Base-by-base conservation (phyloP, 2,113 vertebrate species). In the Anoplopoma fimbria region DNA sequence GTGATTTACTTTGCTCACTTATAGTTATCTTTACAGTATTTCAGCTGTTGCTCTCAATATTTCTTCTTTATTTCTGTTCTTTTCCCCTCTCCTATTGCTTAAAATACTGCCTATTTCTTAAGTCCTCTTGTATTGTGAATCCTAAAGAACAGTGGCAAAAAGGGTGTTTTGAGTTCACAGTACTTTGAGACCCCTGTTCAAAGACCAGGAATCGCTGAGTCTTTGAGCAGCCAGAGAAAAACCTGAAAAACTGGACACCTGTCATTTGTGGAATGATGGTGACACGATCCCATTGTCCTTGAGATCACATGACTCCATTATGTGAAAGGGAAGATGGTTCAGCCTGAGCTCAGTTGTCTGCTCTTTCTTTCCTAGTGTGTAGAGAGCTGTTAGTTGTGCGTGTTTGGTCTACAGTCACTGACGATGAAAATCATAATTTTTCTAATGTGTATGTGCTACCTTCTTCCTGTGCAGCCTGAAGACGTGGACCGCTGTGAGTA, bases 401-500 rank as follows among this genome's bases (percentile, higher is more conserved):
- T 29, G 49, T 68, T 60, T 61, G 67, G 2, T 38, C 38, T 47
- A 8, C 69, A 13, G 8, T 57, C 29, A 51, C 45, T n/a, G 3
- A 80, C 42, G 2, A 93, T 93, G 92, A 87, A 84, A 72, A 51
- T 84, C 14, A 31, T 82, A 0, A 23, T 88, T 63, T 81, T 83
- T 40, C 17, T 86, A 1, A 27, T 91, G 29, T 93, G 57, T 69
- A 7, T 78, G n/a, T 60, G 72, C 61, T 82, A 51, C 33, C 8
- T 90, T 36, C 42, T 84, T 27, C 74, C 53, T 34, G 90, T 90
- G 47, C 76, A 84, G 55, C 31, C 82, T 68, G 25, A 79, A 57
- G 71, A 81, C 25, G 38, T 19, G 2, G 87, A 94, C 57, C 89
- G 71, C 62, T 73, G 93, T 93, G 86, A 93, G 93, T 93, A 87